Conservation (phyloP, 2,888 invertebrate species). For the Choreutis nemorana region DNA sequence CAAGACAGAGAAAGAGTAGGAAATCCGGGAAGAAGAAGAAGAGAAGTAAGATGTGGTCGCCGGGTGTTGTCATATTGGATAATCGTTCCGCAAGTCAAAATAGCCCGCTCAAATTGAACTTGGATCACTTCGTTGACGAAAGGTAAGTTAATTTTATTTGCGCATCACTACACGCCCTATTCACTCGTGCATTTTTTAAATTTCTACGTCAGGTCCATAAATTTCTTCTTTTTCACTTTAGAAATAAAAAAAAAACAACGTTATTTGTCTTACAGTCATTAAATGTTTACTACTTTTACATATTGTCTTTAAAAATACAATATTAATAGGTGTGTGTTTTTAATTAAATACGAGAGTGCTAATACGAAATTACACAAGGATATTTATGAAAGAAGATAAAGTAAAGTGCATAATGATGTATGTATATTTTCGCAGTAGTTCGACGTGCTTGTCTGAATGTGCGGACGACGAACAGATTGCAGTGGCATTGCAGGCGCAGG, state of each 20-base stretch:
- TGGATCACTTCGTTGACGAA: slow-evolving; percentile 57
- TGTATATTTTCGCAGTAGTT: slow-evolving; percentile 47
- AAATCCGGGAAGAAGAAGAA: slow-evolving; percentile 43
- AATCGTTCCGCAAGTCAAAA: slow-evolving; percentile 33
- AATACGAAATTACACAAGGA: too few species aligned
- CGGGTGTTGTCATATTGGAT: slow-evolving; percentile 46
- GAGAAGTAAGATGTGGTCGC: slow-evolving; percentile 48
- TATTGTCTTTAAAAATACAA: slow-evolving; percentile 3
- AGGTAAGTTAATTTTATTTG: slow-evolving; percentile 30
- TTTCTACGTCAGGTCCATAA: too few species aligned
- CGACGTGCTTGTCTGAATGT: slow-evolving; percentile 77
- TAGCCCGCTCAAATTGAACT: slow-evolving; percentile 42
- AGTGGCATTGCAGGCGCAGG: slow-evolving; percentile 84
- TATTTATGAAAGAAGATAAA: too few species aligned
- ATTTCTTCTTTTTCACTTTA: too few species aligned
- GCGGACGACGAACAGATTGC: slow-evolving; percentile 90
- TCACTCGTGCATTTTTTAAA: too few species aligned
- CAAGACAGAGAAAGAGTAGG: slow-evolving; percentile 29
- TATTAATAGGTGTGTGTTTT: too few species aligned
- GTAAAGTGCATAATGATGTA: too few species aligned
- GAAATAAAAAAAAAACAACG: too few species aligned
- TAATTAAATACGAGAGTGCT: too few species aligned
- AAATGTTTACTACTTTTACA: slow-evolving; percentile 6
- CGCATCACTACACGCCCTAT: background rate
- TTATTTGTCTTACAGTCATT: background rate